A percentile compares a stretch with the other conserved stretches of the same genome.
Evolutionary conservation across 92 coral and sea anemone species (phyloP).

Genomic region (Palythoa grandiflora): DNA sequence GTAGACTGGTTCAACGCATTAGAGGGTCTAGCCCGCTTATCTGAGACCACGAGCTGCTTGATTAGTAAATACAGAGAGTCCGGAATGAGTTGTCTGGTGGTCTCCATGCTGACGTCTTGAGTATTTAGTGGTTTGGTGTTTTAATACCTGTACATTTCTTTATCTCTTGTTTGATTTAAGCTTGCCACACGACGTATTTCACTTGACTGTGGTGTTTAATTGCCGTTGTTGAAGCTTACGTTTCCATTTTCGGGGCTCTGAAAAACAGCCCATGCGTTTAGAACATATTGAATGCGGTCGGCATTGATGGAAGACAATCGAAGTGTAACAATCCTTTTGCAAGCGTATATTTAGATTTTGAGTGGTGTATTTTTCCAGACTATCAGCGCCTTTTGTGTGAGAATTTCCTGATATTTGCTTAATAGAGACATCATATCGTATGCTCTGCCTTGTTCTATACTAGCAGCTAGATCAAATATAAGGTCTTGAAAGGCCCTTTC

Average conservation of each 20-base stretch:
- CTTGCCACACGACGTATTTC: constrained; percentile 59
- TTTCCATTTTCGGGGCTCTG: constrained; percentile 41
- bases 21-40: constrained; percentile 48
- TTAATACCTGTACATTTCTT: constrained; percentile 48
- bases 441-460: constrained; percentile 56
- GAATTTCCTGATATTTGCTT: constrained; percentile 29
- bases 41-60: constrained; percentile 46
- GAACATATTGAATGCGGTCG: constrained; percentile 34
- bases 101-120: constrained; percentile 47
- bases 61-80: constrained; percentile 43
- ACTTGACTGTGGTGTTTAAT: constrained; percentile 44
- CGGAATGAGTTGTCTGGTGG: constrained; percentile 51
- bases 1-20: constrained; percentile 46
- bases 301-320: background rate
- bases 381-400: constrained; percentile 5
- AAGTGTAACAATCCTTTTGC: background rate
- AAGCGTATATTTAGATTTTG: constrained; percentile 31
- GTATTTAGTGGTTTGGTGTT: constrained; percentile 53
- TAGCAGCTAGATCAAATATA: constrained; percentile 47
- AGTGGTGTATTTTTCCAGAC: background rate
- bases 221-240: constrained; percentile 35
- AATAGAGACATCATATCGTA: constrained; percentile 59
- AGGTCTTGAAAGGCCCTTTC: constrained; percentile 58
- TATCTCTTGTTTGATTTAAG: constrained; percentile 44
- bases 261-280: constrained; percentile 55